Conservation (phyloP, 2,797 vertebrate genomes). For the Glyptemys insculpta region DNA sequence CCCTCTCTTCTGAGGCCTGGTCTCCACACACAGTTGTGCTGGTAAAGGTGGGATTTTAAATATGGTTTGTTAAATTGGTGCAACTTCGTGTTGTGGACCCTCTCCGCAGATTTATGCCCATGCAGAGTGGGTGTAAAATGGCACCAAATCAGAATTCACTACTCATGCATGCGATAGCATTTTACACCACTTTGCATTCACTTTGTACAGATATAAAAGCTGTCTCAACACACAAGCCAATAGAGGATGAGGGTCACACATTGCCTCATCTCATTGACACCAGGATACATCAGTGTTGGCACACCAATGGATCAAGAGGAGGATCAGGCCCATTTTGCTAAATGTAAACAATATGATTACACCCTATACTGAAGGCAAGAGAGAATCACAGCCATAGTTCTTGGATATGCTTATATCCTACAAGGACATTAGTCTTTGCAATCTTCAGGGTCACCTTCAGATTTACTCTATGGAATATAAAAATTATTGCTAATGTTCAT, state of each 20-base stretch:
- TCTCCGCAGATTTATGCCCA: not conserved
- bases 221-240: not conserved
- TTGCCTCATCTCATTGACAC: not conserved
- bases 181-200: not conserved
- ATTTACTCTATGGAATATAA: conserved; percentile 56
- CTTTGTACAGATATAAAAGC: fast-evolving
- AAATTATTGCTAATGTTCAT: conserved; percentile 70
- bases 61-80: conserved; percentile 51
- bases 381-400: not conserved
- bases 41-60: conserved; percentile 49
- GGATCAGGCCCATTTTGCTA: not conserved
- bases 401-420: not conserved
- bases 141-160: not conserved
- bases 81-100: conserved; percentile 43
- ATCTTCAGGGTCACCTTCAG: conserved; percentile 66
- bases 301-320: fast-evolving
- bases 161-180: not conserved
- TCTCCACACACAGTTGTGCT: not conserved
- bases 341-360: not conserved
- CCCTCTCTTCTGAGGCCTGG: not conserved
- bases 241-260: conserved; percentile 2
- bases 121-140: not conserved
- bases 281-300: not conserved
- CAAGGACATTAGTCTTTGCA: not conserved
- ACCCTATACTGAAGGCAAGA: not conserved